Percentiles rank a stretch among this genome's conserved stretches.
These are phyloP conservation scores for Scolanthus callimorphus DNA, from an alignment of 92 coral and sea anemone species.

Conservation along the genomic window DNA sequence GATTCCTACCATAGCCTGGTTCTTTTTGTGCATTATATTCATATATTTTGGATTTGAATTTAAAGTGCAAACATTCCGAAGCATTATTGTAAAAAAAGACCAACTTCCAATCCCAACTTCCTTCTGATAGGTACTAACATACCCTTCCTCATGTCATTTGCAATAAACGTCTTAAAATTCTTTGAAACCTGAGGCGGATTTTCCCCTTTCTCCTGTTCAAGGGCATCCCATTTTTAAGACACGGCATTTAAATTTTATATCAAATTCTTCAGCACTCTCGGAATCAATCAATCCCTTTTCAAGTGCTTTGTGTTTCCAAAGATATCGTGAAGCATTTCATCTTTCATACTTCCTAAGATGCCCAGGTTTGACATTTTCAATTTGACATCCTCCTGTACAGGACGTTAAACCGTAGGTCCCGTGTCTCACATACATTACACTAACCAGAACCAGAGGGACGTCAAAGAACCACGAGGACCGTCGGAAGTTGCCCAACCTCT, in stretches of 20 bases:
- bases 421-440: too few relatives aligned
- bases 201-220: background rate
- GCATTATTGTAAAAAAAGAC: slow-evolving; percentile 9
- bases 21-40: background rate
- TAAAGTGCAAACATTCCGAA: background rate
- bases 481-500: too few relatives aligned
- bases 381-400: slow-evolving; percentile 22
- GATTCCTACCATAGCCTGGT: background rate
- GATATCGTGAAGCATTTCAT: slow-evolving; percentile 8
- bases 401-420: too few relatives aligned
- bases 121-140: slow-evolving; percentile 14
- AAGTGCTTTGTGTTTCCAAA: slow-evolving; percentile 3
- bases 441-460: too few relatives aligned
- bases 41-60: background rate
- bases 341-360: background rate
- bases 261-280: slow-evolving; percentile 5
- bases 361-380: slow-evolving; percentile 11
- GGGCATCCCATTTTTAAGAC: slow-evolving; percentile 14
- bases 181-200: slow-evolving; percentile 8
- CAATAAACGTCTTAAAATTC: slow-evolving; percentile 5
- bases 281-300: slow-evolving; percentile 17
- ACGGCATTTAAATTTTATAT: background rate
- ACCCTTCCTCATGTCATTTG: slow-evolving; percentile 12
- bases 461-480: too few relatives aligned
- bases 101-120: slow-evolving; percentile 8